Base-by-base conservation (phyloP, 1,140 invertebrate genomes). In the Drosophila tristis region DNA sequence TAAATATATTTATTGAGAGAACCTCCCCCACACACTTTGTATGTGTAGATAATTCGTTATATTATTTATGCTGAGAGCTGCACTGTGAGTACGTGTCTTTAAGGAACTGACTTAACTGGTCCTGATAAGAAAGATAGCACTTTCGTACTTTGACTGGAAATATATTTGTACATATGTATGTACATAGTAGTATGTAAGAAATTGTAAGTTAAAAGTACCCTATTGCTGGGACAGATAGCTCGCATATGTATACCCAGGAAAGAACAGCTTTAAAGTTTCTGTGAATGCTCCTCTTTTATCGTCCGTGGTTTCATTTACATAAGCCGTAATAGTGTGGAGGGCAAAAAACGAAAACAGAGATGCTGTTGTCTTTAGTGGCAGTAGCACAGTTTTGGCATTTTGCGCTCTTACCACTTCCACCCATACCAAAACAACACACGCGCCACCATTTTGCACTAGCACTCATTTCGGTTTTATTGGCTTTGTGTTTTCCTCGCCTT, bases 401-500 rank as follows among this genome's bases (percentile, higher is more conserved):
- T 58, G 57, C 51, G 45, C 43, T 68, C 48, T 49, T 39, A 11
- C 31, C 9, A 35, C 9, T 11, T 11, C 31, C 31, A 11, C 31
- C 9, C 31, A 35, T 11, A 39, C 16, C 39, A 55, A 66, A 44
- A 43, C 39, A 58, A 80, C 59, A 81, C 73, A 81, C 59, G 67
- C 63, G 79, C 66, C 68, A 68, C 75, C 75, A 79, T 84, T 79
- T 84, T 84, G 80, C 74, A 58, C 61, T 57, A 50, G 23, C 50
- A 56, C 60, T 57, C 58, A 59, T 84, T 78, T 78, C 54, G 74
- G 49, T 72, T 84, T 79, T 79, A 84, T 72, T 79, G 80, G 74
- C 68, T 79, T 75, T 63, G 80, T 75, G 65, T 74, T 51, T 13
- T 49, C 9, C 51, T 26, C 47, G 23, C 43, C 39, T n/a, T 8